Conservation (phyloP, 2,113 vertebrate species). For the Lichenostomus cassidix region DNA sequence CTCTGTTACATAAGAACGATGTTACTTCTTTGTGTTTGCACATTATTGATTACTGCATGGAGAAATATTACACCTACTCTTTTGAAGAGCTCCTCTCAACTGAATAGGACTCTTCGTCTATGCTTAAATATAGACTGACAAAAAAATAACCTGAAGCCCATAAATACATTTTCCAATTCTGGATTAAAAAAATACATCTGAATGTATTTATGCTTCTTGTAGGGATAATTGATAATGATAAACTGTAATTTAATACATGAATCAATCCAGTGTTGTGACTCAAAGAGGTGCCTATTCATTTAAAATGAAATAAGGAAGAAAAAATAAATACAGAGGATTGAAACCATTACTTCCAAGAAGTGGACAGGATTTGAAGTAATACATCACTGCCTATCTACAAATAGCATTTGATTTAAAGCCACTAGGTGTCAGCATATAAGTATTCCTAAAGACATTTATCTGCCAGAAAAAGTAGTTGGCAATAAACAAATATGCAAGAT, state of each 20-base stretch:
- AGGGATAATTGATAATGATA: background rate
- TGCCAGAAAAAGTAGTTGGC: background rate
- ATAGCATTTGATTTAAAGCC: slow-evolving; percentile 12
- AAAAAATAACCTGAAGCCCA: background rate
- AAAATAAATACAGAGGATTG: background rate
- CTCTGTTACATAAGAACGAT: background rate
- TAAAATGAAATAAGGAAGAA: background rate
- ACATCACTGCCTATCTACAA: background rate
- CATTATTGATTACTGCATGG: background rate
- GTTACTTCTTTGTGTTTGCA: background rate
- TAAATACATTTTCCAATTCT: background rate
- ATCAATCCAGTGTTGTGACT: background rate
- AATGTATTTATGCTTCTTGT: background rate
- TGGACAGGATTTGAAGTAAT: background rate
- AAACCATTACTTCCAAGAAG: background rate
- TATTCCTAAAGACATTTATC: slow-evolving; percentile 7
- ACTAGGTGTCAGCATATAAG: slow-evolving; percentile 64
- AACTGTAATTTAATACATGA: background rate
- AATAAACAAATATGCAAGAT: background rate
- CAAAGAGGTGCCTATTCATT: background rate
- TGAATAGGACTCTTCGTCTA: background rate
- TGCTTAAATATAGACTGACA: background rate
- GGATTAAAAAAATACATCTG: background rate
- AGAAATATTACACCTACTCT: background rate
- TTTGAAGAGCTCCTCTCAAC: background rate